Conservation (phyloP, 1,140 invertebrate species). For the Myzus persicae region DNA sequence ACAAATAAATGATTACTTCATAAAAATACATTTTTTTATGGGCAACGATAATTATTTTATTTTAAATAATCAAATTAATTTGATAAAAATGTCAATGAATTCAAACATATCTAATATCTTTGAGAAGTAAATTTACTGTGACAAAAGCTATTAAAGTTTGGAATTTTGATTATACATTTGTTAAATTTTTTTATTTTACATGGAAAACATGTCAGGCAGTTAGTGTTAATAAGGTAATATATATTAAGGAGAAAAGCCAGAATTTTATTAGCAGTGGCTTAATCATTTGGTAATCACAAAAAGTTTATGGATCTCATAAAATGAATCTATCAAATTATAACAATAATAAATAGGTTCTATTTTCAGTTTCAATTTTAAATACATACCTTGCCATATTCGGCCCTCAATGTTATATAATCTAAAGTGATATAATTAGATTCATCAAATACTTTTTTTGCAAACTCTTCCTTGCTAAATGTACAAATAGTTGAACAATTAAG, state of each 20-base stretch:
- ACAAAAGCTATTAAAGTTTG: too few species aligned
- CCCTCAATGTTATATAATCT: neutral
- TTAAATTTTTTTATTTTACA: neutral
- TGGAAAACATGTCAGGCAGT: neutral
- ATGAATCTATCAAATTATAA: neutral
- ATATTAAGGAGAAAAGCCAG: neutral
- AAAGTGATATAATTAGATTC: neutral
- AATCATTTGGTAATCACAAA: neutral
- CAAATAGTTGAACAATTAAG: neutral
- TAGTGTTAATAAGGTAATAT: neutral
- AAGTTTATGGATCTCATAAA: neutral
- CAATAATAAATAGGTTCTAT: neutral
- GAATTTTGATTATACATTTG: neutral
- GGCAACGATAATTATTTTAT: neutral
- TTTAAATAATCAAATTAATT: neutral
- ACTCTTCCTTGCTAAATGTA: conserved; percentile 28
- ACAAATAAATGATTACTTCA: neutral
- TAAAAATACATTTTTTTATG: neutral
- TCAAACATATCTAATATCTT: too few species aligned
- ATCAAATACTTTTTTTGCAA: neutral
- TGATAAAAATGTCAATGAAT: too few species aligned
- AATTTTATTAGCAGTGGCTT: neutral
- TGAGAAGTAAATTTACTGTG: too few species aligned
- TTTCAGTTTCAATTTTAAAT: neutral
- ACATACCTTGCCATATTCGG: conserved; percentile 14